Base-by-base conservation (phyloP, 2,888 invertebrate species). In the Pterostichus niger region DNA sequence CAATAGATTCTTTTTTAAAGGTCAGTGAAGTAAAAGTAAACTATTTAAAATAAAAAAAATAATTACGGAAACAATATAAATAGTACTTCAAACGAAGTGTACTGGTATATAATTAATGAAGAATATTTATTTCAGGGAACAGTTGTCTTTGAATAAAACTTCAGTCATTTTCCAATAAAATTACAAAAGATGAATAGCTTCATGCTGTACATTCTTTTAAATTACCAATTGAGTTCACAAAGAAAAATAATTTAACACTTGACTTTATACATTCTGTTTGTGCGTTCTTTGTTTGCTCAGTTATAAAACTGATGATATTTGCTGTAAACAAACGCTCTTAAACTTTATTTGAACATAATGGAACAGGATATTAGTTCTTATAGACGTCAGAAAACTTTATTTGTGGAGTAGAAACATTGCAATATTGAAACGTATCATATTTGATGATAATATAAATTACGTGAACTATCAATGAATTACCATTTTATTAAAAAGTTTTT, bases 261-360 rank as follows among this genome's bases (percentile, higher is more conserved):
- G 64, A 64, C 64, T 64, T 64, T 64, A 64, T 64, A 5, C 13
- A 10, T 10, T 5, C 13, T 64, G 64, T 64, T 33, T 64, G 64
- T 31, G 64, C 11, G 10, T 64, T 64, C 9, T 31, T n/a, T 35
- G 64, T 64, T 64, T 64, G 64, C 33, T 31, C 35, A 64, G 64
- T 64, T 64, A 31, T 64, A 64, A 64, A 64, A 64, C 33, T 33
- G 35, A 64, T 64, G 64, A 64, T 64, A 64, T 64, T 64, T 64
- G 64, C 64, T 33, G 33, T 35, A 33, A 35, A 33, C 33, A 64
- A 64, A 35, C 35, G 31, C n/a, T 64, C 64, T 64, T 13, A 64
- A 64, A 64, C 64, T 64, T 64, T 64, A 64, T 64, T 64, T 35
- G 64, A 64, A 64, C 64, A 64, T 59, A 59, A 59, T 24, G 35